Percentiles rank a stretch among this genome's conserved stretches.
Conservation (phyloP, 1,140 invertebrate genomes). For the Microplitis demolitor region DNA sequence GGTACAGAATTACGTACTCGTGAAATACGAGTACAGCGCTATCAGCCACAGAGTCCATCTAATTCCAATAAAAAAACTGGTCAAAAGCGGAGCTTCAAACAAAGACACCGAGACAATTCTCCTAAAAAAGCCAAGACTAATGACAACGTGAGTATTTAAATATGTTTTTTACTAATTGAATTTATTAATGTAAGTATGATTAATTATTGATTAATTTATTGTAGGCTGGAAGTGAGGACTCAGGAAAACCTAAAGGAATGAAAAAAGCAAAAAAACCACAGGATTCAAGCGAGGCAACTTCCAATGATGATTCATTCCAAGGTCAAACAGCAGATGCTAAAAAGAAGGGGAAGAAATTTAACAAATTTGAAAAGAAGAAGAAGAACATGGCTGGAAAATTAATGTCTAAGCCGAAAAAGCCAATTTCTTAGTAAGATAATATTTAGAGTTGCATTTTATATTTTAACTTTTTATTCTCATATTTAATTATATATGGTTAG, state of each 20-base stretch:
- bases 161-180: neutral
- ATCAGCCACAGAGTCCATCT: neutral
- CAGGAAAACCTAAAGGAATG: conserved; percentile 21
- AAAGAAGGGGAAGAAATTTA: conserved; percentile 43
- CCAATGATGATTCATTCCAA: conserved; percentile 38
- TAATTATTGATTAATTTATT: neutral
- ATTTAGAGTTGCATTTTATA: neutral
- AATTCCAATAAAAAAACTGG: conserved; percentile 11
- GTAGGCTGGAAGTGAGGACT: neutral
- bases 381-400: conserved; percentile 49
- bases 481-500: neutral
- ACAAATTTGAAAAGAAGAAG: conserved; percentile 49
- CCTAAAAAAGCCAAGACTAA: conserved; percentile 36
- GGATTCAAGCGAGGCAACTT: conserved; percentile 20
- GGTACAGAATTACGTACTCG: conserved; percentile 57
- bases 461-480: neutral
- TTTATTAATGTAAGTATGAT: neutral
- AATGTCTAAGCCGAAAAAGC: conserved; percentile 40
- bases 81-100: conserved; percentile 19
- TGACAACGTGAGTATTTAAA: neutral
- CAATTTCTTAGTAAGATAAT: neutral
- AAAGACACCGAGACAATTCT: conserved; percentile 7
- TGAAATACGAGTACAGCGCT: conserved; percentile 53
- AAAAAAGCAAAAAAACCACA: conserved; percentile 30
- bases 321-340: conserved; percentile 48